phyloP scores from a whole-genome alignment of 2,888 invertebrate genomes.

The Chloromyia formosa region DNA sequence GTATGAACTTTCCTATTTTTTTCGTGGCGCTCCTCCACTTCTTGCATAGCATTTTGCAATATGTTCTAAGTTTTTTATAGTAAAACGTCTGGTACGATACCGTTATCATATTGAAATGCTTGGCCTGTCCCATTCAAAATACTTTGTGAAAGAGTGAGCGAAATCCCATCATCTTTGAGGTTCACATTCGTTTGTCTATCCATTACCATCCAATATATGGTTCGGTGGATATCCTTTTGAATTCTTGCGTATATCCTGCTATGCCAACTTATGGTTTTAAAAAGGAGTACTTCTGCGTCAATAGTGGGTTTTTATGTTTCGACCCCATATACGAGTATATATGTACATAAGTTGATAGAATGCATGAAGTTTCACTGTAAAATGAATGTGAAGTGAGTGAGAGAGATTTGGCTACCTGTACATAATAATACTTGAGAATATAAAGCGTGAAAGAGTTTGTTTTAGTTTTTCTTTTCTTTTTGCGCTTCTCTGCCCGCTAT shows the following conservation, averaged over 20 bases:
- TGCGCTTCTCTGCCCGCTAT: not conserved
- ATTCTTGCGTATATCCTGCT: not conserved
- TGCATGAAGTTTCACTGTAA: not conserved
- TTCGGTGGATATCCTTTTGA: conserved; percentile 29
- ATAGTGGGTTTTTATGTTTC: not conserved
- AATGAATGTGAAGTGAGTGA: not conserved
- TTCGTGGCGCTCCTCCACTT: not conserved
- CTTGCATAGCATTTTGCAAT: not conserved
- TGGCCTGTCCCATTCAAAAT: conserved; percentile 24
- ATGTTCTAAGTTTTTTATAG: conserved; percentile 10
- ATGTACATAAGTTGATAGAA: not conserved
- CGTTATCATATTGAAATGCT: conserved; percentile 25
- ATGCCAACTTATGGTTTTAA: not conserved
- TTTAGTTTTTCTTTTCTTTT: not conserved
- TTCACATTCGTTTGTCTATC: conserved; percentile 26
- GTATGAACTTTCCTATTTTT: not conserved
- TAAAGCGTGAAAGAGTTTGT: not conserved
- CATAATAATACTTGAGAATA: conserved; percentile 10
- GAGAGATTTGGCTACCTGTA: not conserved
- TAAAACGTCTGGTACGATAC: conserved; percentile 6
- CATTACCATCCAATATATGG: conserved; percentile 34
- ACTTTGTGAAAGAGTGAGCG: conserved; percentile 12
- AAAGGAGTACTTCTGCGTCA: not conserved
- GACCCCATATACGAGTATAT: not conserved
- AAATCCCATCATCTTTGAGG: conserved; percentile 22